Evolutionary conservation across 2,113 vertebrate species (phyloP).

Genomic region (Ariopsis seemanni): DNA sequence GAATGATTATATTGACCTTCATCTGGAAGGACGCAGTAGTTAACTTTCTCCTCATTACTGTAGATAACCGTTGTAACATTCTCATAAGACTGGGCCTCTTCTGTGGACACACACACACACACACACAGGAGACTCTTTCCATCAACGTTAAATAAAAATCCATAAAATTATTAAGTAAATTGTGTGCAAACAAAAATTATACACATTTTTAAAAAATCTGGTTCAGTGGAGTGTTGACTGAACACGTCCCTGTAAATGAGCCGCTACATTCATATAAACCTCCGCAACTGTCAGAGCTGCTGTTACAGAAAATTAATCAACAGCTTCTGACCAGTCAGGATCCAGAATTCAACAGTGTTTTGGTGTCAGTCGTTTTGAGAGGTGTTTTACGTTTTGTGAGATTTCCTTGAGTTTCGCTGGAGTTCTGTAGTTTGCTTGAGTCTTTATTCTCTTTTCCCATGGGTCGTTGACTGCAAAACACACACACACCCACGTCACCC

Average conservation of each 20-base stretch:
- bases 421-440: neutral
- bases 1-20: slow-evolving; percentile 13
- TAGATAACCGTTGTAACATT: slow-evolving; percentile 51
- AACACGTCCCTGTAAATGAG: neutral
- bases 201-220: neutral
- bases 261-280: neutral
- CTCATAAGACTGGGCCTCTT: slow-evolving; percentile 53
- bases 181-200: neutral
- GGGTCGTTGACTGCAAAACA: neutral
- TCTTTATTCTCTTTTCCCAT: neutral
- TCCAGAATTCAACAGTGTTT: neutral
- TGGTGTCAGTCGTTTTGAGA: neutral
- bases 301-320: no score
- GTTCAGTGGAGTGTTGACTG: neutral
- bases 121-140: neutral
- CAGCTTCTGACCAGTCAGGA: neutral
- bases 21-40: slow-evolving; percentile 14
- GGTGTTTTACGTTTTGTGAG: slow-evolving; percentile 5
- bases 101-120: slow-evolving; percentile 14
- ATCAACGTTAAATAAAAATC: neutral
- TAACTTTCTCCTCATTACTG: slow-evolving; percentile 40
- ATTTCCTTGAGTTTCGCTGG: neutral
- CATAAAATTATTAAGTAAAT: neutral
- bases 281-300: neutral
- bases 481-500: slow-evolving; percentile 20